Evolutionary conservation across 1,140 invertebrate genomes (phyloP), one percentile per base, ranked within the genome.

Genomic region (Dysdera silvatica): DNA sequence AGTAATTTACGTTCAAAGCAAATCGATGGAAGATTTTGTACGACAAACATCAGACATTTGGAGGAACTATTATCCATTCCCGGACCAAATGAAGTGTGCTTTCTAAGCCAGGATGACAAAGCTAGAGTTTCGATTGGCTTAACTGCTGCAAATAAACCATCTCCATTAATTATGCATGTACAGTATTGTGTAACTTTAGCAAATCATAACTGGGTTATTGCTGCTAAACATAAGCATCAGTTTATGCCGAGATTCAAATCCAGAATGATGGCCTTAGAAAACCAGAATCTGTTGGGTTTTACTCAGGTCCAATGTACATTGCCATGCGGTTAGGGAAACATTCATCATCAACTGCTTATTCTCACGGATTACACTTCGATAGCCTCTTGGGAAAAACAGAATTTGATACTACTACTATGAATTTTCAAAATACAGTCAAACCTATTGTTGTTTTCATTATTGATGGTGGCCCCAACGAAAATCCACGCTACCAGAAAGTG

Each of bases 391-490:
- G 12, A 12, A 16, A 37, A 5, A 8, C 5, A 8, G 23, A 55
- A 6, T 55, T 55, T 24, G 8, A 55, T 10, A 18, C n/a, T 5
- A 20, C 40, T 20, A 55, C 40, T 6, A 33, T 31, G 32, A 40
- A 14, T 26, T 14, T 37, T 37, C 5, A 40, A 14, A 33, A n/a
- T 16, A 14, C 8, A 12, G n/a, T 55, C 4, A 55, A 55, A 26
- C 33, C 53, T 20, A 24, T 55, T n/a, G 53, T 55, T 24, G 7
- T 55, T 16, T 37, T 55, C 14, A 37, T 24, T 14, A 18, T 37
- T 8, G 53, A 55, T 32, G 53, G 53, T 6, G 53, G 53, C 4
- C 53, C 53, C 40, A 33, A 55, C 23, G 33, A 55, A 55, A 55
- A 37, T 33, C 53, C 53, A 10, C 5, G 32, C 16, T 55, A 37